phyloP scores from a whole-genome alignment of 2,797 vertebrate species.

The Anomalospiza imberbis region DNA sequence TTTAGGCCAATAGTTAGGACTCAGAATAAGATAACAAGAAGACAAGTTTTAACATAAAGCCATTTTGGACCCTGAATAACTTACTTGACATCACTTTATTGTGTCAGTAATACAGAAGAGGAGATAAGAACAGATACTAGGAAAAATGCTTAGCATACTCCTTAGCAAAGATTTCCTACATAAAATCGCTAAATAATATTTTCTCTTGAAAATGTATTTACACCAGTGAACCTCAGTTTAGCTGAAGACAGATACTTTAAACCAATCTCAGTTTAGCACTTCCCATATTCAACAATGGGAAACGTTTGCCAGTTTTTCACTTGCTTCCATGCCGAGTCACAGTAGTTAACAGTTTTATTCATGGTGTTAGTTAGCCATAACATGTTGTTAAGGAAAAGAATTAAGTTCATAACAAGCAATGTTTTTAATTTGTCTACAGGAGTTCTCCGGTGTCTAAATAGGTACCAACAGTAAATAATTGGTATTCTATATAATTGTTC shows the following conservation, averaged over 20 bases:
- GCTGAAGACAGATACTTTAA: neutral
- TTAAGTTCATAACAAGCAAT: neutral
- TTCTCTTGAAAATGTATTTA: neutral
- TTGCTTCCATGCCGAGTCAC: neutral
- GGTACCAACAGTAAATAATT: neutral
- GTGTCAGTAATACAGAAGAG: neutral
- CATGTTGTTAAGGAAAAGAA: neutral
- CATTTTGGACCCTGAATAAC: neutral
- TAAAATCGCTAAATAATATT: neutral
- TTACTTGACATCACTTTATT: neutral
- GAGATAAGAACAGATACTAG: neutral
- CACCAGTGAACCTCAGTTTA: neutral
- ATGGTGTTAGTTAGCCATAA: neutral
- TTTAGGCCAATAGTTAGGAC: neutral
- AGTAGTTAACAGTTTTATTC: neutral
- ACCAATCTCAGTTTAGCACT: neutral
- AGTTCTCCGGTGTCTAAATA: neutral
- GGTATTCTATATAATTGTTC: neutral
- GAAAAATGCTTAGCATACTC: neutral
- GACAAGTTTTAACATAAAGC: neutral
- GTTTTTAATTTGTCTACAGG: neutral
- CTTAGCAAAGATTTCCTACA: neutral
- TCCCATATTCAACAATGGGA: neutral
- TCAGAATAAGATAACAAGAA: neutral
- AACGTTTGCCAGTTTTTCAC: neutral